Base-by-base conservation (phyloP, 1,140 invertebrate species). In the Drosophila kohkoa region DNA sequence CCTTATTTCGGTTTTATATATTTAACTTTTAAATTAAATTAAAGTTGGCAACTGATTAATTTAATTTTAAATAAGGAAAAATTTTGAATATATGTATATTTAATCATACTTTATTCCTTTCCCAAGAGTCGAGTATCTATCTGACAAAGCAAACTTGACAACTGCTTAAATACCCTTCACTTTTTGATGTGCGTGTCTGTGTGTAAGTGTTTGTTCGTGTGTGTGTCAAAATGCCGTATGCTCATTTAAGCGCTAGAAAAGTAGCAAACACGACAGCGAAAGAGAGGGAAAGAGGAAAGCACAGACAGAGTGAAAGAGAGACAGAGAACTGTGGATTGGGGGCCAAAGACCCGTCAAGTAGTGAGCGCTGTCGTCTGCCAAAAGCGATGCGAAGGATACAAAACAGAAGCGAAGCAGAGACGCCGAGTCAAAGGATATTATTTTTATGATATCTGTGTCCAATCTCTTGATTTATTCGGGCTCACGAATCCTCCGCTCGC, bases 391-490 rank as follows among this genome's bases (percentile, higher is more conserved):
- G 58, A 64, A 67, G 62, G 60, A 60, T 70, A 68, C 28, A 62
- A 48, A 41, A 25, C 49, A 71, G 20, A 25, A 25, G 20, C 20
- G 20, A 25, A 25, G 3, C 20, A 25, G 20, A n/a, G 10, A 57
- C 52, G 30, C 13, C 32, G 54, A 57, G 54, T 67, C 77, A 73
- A 78, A 91, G 89, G 89, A 86, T 86, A 86, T 89, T 81, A 91
- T 91, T 91, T 91, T 91, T 91, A 91, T 89, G 89, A 91, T 91
- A 91, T 91, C 89, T 91, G 90, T 91, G 89, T 91, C 89, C 89
- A 91, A 91, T 91, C 89, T 91, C 63, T 75, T 91, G 89, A 91
- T 91, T 91, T 91, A 91, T 91, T 91, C 89, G 79, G 70, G 74
- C 77, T 74, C 85, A 91, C 89, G 89, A 91, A 91, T 91, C 89